Percentiles rank a stretch among this genome's conserved stretches.
These are phyloP conservation scores for Octomys mimax DNA, from an alignment of 2,797 vertebrate genomes.

Conservation along the genomic window DNA sequence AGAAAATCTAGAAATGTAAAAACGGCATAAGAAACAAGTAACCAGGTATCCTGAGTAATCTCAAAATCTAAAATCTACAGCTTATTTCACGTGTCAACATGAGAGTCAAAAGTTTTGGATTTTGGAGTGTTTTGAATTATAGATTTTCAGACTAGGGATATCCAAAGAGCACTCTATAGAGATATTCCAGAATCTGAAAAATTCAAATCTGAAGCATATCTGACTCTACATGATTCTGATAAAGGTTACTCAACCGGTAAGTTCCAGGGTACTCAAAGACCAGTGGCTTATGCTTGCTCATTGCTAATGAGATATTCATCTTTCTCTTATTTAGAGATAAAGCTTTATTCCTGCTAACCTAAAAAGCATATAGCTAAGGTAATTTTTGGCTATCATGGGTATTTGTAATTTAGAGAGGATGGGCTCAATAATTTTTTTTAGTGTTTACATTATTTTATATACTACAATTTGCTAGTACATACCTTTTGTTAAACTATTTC, in stretches of 20 bases:
- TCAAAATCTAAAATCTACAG: background rate
- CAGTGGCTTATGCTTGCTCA: background rate
- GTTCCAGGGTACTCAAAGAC: background rate
- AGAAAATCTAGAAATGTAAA: conserved; percentile 9
- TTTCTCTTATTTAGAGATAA: background rate
- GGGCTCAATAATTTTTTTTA: background rate
- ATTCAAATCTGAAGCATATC: no score
- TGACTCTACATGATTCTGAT: background rate
- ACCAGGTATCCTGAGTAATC: background rate
- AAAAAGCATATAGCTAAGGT: background rate
- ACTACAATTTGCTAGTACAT: background rate
- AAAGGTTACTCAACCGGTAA: background rate
- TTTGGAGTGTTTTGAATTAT: background rate
- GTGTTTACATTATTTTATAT: background rate
- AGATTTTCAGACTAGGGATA: background rate
- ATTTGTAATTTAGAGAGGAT: conserved; percentile 32
- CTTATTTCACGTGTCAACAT: background rate
- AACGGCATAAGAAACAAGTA: background rate
- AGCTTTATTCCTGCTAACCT: background rate
- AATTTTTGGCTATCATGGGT: background rate
- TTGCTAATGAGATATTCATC: background rate
- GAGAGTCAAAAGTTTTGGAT: background rate
- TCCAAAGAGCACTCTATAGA: background rate
- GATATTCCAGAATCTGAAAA: background rate
- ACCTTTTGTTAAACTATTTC: background rate